Evolutionary conservation across 35 echinoderm and acorn worm genomes (phyloP).

Genomic region (Chiridota heheva): DNA sequence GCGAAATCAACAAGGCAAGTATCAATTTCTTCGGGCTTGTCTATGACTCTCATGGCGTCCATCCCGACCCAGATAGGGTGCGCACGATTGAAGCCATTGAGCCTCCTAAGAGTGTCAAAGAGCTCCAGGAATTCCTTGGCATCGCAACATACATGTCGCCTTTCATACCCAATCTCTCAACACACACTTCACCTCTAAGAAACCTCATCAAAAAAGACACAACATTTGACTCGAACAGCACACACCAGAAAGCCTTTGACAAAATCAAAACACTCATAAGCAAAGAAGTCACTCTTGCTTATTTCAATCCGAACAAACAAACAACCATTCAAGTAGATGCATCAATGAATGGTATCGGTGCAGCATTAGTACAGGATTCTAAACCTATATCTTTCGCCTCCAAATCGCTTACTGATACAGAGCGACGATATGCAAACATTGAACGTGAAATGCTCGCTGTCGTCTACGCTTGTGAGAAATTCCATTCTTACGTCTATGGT

Average conservation of each 20-base stretch:
- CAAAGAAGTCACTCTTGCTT: slow-evolving; percentile 1
- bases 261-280: slow-evolving; percentile 25
- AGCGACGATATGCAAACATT: slow-evolving; percentile 48
- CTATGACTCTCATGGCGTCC: slow-evolving; percentile 29
- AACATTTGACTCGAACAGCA: not conserved
- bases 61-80: slow-evolving; percentile 23
- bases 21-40: slow-evolving; percentile 51
- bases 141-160: slow-evolving; percentile 39
- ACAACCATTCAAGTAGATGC: slow-evolving; percentile 37
- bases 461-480: slow-evolving; percentile 49
- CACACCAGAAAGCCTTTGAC: slow-evolving; percentile 49
- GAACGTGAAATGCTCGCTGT: slow-evolving; percentile 65
- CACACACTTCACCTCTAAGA: slow-evolving; percentile 34
- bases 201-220: slow-evolving; percentile 37
- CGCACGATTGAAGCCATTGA: slow-evolving; percentile 11
- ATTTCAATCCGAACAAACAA: slow-evolving; percentile 33
- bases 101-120: slow-evolving; percentile 15
- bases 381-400: slow-evolving; percentile 57
- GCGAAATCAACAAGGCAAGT: slow-evolving; percentile 26
- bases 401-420: slow-evolving; percentile 36
- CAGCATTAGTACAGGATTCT: slow-evolving; percentile 27
- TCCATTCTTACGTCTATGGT: slow-evolving; percentile 56
- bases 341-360: slow-evolving; percentile 19
- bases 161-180: slow-evolving; percentile 63
- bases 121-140: slow-evolving; percentile 30